Conservation (phyloP, 2,113 vertebrate species). For the Gallinago paraguaiae region DNA sequence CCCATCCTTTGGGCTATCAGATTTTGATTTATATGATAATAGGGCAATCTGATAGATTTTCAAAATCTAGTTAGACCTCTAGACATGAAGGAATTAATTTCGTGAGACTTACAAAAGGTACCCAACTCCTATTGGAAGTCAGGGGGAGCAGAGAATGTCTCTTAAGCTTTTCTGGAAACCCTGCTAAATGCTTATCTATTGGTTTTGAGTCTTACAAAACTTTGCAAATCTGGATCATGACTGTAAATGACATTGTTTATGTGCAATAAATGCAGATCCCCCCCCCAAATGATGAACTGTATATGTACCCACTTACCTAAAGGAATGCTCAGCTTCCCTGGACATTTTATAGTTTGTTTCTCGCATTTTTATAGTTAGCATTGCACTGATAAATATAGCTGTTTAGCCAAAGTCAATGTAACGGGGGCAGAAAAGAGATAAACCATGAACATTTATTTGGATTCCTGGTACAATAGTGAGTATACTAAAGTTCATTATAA, state of each 20-base stretch:
- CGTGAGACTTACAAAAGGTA: neutral
- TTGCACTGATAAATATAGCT: slow-evolving; percentile 58
- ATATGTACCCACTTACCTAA: neutral
- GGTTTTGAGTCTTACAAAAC: neutral
- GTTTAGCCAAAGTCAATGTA: slow-evolving; percentile 59
- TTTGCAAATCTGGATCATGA: neutral
- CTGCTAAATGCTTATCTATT: neutral
- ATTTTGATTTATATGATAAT: neutral
- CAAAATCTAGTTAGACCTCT: neutral
- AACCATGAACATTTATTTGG: slow-evolving; percentile 53
- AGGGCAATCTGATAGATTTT: neutral
- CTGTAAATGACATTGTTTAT: neutral
- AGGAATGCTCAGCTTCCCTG: neutral
- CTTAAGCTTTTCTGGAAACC: neutral
- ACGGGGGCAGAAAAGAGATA: slow-evolving; percentile 56
- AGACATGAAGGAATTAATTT: neutral
- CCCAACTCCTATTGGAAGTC: neutral
- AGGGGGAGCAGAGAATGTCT: neutral
- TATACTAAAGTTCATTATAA: slow-evolving; percentile 55
- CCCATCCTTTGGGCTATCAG: neutral
- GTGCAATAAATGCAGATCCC: neutral
- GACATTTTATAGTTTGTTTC: slow-evolving; percentile 6
- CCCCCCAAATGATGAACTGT: neutral
- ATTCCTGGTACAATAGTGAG: slow-evolving; percentile 23
- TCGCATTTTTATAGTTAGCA: slow-evolving; percentile 51